These are phyloP conservation scores for Lerema accius DNA, from an alignment of 1,140 invertebrate genomes.

Conservation along the genomic window DNA sequence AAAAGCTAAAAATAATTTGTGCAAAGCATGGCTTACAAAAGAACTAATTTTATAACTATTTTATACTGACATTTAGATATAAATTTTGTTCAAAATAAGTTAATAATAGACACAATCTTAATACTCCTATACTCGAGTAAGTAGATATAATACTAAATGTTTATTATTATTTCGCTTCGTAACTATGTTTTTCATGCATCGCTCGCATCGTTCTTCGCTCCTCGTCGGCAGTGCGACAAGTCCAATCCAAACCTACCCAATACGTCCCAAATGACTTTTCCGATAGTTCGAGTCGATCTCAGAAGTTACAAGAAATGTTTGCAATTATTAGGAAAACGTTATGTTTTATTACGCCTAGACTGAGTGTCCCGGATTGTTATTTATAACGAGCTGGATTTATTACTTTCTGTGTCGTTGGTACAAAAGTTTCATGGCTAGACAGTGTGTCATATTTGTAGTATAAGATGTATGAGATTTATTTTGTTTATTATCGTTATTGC, in stretches of 20 bases:
- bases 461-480: no score
- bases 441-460: no score
- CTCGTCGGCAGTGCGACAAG: not conserved
- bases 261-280: constrained; percentile 51
- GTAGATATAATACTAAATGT: not conserved
- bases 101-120: no score
- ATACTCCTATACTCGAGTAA: no score
- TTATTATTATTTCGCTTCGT: not conserved
- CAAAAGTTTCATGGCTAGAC: constrained; percentile 9
- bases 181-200: no score
- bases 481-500: no score
- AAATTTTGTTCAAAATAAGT: no score
- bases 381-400: constrained; percentile 12
- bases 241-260: constrained; percentile 12
- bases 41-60: no score
- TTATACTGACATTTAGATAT: no score
- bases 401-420: constrained; percentile 6
- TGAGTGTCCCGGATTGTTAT: constrained; percentile 23
- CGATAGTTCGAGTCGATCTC: constrained; percentile 45
- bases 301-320: constrained; percentile 33
- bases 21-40: no score
- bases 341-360: constrained; percentile 26
- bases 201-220: not conserved
- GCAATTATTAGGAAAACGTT: constrained; percentile 33
- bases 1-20: no score